Base-by-base conservation (phyloP, 2,888 invertebrate genomes). In the Eilema caniola region DNA sequence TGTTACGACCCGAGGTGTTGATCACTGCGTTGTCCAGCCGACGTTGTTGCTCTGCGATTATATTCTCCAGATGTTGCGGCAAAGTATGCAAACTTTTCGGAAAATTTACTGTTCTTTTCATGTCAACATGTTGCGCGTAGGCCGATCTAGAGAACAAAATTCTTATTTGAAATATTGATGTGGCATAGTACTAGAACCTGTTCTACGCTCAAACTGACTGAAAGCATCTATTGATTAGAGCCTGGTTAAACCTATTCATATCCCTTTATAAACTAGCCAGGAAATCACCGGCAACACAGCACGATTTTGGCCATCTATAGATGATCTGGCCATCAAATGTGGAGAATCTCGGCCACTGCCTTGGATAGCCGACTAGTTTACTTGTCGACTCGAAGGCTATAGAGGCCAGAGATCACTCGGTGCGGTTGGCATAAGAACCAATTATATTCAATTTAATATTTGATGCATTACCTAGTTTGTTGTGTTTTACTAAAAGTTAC, bases 71-170 rank as follows among this genome's bases (percentile, higher is more conserved):
- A 2, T 92, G 84, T 71, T 93, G 93, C 5, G 91, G 90, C 14
- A 93, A 80, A 1, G 93, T 92, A n/a, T 90, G 80, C 60, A 92
- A 77, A 28, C 88, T 90, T 69, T 88, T 86, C 0, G 92, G 92
- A 73, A 93, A 93, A 81, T 92, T 92, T 61, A 93, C 92, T 1
- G 89, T 88, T 5, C 90, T 86, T 73, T 93, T 92, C 74, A 82
- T 72, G 5, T 87, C 86, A 5, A 79, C 67, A 47, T 85, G 86
- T 16, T 83, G 85, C 14, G 75, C 71, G 14, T 77, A 85, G 1
- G 89, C 88, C 3, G 91, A 88, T 73, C 92, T 92, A 62, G 23
- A 25, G 33, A 16, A 41, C 41, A 63, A 47, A 63, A 16, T 20
- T 47, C 25, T 47, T n/a, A 8, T 53, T 53, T 53, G n/a, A 53